Conservation (phyloP, 2,797 vertebrate genomes). For the Notolepis coatsorum region DNA sequence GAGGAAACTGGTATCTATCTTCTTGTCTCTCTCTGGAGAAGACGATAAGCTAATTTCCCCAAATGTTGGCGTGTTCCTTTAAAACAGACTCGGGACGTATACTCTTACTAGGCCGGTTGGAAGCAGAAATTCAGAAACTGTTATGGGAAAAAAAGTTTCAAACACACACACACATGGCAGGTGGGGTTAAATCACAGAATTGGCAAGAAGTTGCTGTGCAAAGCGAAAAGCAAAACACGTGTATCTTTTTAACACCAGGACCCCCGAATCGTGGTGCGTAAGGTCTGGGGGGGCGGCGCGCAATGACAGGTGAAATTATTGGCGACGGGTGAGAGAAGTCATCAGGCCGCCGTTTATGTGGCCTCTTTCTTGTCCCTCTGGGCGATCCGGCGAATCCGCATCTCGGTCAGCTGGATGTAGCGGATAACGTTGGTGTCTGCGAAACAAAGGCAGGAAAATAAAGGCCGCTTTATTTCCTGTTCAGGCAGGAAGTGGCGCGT, state of each 20-base stretch:
- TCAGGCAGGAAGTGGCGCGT: slow-evolving; percentile 38
- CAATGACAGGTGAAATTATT: slow-evolving; percentile 38
- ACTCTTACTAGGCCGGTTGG: slow-evolving; percentile 6
- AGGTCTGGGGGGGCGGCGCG: slow-evolving; percentile 41
- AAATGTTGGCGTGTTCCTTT: too few relatives aligned
- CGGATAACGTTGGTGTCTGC: slow-evolving; percentile 98
- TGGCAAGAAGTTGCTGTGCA: slow-evolving; percentile 60
- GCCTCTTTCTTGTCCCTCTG: slow-evolving; percentile 95
- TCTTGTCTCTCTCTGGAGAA: too few relatives aligned
- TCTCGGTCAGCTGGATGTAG: slow-evolving; percentile 99
- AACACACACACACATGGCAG: slow-evolving; percentile 45
- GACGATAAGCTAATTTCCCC: too few relatives aligned
- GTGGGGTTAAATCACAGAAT: slow-evolving; percentile 64
- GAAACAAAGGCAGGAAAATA: slow-evolving; percentile 63
- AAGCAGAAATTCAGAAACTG: slow-evolving; percentile 40
- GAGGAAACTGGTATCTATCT: too few relatives aligned
- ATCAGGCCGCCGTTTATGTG: slow-evolving; percentile 75
- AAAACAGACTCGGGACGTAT: slow-evolving; percentile 34
- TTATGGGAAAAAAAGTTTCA: too few relatives aligned
- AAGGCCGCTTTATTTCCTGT: slow-evolving; percentile 39
- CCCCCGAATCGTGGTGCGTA: slow-evolving; percentile 32
- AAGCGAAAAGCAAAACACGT: too few relatives aligned
- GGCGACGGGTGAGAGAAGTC: slow-evolving; percentile 29
- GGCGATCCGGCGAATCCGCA: slow-evolving; percentile 95
- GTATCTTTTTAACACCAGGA: slow-evolving; percentile 51